Percentiles rank a stretch among this genome's conserved stretches.
phyloP scores from a whole-genome alignment of 2,797 vertebrate species.

The Eidolon dupreanum region DNA sequence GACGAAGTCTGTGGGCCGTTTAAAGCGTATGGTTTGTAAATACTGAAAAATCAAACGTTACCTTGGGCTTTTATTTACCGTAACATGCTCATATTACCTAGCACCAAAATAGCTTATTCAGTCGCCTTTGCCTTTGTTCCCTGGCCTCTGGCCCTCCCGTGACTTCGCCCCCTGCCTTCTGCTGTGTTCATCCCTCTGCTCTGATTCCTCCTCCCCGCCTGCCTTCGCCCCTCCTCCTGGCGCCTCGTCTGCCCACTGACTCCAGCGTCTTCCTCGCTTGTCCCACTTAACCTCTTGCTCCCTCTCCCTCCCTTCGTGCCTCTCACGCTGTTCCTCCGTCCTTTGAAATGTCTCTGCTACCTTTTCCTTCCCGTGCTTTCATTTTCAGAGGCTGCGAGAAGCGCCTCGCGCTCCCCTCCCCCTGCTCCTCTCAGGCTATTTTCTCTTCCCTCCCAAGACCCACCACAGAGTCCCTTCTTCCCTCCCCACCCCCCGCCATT shows the following conservation, averaged over 20 bases:
- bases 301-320: background rate
- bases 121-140: background rate
- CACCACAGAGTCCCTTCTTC: background rate
- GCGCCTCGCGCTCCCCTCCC: background rate
- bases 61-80: constrained; percentile 63
- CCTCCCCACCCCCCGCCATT: background rate
- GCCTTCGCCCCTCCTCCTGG: fast-evolving
- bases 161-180: background rate
- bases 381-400: background rate
- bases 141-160: background rate
- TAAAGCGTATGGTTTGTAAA: constrained; percentile 58
- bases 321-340: background rate
- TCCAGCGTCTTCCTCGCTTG: background rate
- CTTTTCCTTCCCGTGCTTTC: background rate
- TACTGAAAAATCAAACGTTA: constrained; percentile 10
- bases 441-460: background rate
- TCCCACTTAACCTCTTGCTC: background rate
- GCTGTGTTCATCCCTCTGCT: background rate
- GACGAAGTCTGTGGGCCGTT: background rate
- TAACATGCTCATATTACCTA: background rate
- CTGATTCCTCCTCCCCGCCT: background rate
- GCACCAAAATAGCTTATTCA: background rate
- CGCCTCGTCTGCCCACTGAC: fast-evolving
- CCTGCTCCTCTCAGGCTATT: background rate
- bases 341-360: background rate